Evolutionary conservation across 2,113 vertebrate genomes (phyloP), one percentile per base, ranked within the genome.

Genomic region (Sceloporus tristichus): DNA sequence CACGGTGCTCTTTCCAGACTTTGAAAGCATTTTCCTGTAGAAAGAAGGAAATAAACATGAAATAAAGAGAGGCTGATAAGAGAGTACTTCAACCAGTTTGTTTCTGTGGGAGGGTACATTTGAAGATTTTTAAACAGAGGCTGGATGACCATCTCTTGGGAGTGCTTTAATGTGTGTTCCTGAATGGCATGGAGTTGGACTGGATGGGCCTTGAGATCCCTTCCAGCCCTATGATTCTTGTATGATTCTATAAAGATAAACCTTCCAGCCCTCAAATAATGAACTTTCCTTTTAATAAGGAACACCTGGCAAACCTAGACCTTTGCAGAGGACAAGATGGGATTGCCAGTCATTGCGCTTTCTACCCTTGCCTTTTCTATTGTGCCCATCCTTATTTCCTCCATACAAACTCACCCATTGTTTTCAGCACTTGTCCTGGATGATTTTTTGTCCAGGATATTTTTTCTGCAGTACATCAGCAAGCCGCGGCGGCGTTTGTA

Each of bases 1-100:
- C 18, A 70, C 87, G 1, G 81, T 66, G 9, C 73, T 40, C 77
- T 78, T 88, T 4, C 81, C 87, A 14, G 87, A 77, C 62, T 88
- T 88, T 8, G 86, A 88, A 7, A 82, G 29, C 29, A 53, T 62
- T 76, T 87, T 87, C n/a, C 87, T 88, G 62, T 84, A 13, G 74
- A 62, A 70, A 68, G 42, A 77, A 77, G 38, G 25, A 71, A 40
- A 75, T 80, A 65, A 42, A 54, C 56, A 56, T 34, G 62, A 82
- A 54, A 53, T 65, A 16, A 38, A 65, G 18, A 23, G 27, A 2
- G 14, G 9, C 13, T 68, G 23, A 34, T 14, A 38, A 66, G n/a
- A 25, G 11, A 5, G 5, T 13, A 42, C 4, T 9, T 62, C 29
- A 13, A 34, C 73, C 38, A 27, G 8, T 80, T 87, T 79, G 66